These are phyloP conservation scores for Dryobates pubescens DNA, from an alignment of 2,797 vertebrate genomes.

Conservation along the genomic window DNA sequence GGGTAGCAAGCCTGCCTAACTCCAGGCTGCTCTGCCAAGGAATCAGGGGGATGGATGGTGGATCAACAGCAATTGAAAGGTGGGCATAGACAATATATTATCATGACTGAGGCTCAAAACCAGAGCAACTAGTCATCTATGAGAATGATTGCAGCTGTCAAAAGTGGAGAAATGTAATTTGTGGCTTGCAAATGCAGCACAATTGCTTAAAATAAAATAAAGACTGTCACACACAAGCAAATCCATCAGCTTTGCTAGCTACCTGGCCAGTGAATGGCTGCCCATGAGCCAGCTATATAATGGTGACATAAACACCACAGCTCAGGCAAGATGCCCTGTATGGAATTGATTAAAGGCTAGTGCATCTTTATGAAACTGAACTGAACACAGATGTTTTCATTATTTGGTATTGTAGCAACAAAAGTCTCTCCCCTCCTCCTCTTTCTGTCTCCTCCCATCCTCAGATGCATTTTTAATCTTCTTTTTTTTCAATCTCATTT, in stretches of 20 bases:
- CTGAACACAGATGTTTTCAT: slow-evolving; percentile 16
- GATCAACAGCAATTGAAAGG: neutral
- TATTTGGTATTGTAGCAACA: neutral
- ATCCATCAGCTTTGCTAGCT: neutral
- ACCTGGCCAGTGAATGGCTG: neutral
- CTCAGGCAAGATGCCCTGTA: neutral
- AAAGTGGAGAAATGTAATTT: neutral
- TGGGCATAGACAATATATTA: neutral
- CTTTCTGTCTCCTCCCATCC: neutral
- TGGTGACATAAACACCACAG: neutral
- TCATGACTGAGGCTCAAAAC: neutral
- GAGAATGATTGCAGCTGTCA: neutral
- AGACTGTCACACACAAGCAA: neutral
- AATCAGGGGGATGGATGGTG: neutral
- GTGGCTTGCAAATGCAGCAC: neutral
- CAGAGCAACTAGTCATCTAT: neutral
- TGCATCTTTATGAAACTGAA: neutral
- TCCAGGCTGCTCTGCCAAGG: neutral
- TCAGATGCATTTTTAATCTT: neutral
- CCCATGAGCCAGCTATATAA: neutral
- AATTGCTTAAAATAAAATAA: neutral
- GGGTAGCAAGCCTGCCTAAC: neutral
- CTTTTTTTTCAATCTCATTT: neutral
- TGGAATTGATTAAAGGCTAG: slow-evolving; percentile 8
- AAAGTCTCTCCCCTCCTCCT: neutral